Base-by-base conservation (phyloP, 2,888 invertebrate species). In the Ephialtes manifestator region DNA sequence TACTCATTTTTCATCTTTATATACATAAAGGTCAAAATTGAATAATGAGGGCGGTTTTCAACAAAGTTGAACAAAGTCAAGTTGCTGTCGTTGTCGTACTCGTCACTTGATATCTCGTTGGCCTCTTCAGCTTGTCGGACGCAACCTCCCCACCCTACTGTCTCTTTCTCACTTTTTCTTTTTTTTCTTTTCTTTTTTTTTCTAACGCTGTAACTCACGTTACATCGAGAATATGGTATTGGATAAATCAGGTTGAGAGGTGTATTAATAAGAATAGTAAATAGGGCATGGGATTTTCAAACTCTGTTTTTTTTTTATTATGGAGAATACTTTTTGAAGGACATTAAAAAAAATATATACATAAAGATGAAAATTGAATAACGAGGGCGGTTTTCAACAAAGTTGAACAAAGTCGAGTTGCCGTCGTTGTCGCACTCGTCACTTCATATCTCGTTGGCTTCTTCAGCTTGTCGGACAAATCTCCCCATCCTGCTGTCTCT, bases 351-450 rank as follows among this genome's bases (percentile, higher is more conserved):
- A n/a, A n/a, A n/a, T n/a, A n/a, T n/a, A n/a, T n/a, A n/a, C n/a
- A n/a, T n/a, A n/a, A n/a, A n/a, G n/a, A n/a, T n/a, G n/a, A n/a
- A n/a, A n/a, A n/a, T n/a, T n/a, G n/a, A n/a, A n/a, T n/a, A n/a
- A n/a, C n/a, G 31, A 5, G 5, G 31, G 3, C 31, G 31, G 2
- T 39, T 39, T 39, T 65, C 20, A 74, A 60, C 74, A 11, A 65
- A 51, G 65, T 24, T 51, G 65, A 48, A 48, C 65, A 63, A 48
- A 63, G 43, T 58, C 31, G n/a, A n/a, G 51, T 35, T 72, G 55
- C 58, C 53, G 60, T 63, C 65, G 68, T 58, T 58, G 75, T 81
- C 48, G 67, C 55, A 39, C 75, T 81, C 68, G 71, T 74, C 72
- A 67, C 24, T 80, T 48, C 58, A 31, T 51, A 60, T 39, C 18